Conservation (phyloP, 2,113 vertebrate genomes). For the Saguinus midas region DNA sequence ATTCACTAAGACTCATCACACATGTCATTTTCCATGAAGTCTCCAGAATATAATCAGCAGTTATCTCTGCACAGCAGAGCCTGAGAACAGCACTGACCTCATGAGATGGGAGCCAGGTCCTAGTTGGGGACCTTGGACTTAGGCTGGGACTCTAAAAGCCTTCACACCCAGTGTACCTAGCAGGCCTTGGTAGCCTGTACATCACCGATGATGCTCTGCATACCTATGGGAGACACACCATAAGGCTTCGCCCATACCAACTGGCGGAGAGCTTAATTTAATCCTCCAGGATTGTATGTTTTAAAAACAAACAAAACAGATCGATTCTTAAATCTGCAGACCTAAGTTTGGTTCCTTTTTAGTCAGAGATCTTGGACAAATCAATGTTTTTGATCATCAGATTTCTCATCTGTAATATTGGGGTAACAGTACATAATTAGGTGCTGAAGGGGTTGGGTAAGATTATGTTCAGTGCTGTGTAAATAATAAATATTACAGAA, state of each 20-base stretch:
- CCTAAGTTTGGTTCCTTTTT: neutral
- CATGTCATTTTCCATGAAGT: neutral
- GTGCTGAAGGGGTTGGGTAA: neutral
- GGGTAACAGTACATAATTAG: neutral
- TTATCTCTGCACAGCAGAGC: neutral
- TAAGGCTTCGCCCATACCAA: neutral
- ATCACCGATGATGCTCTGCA: fast-evolving
- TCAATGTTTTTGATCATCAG: neutral
- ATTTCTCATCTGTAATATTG: neutral
- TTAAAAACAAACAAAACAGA: neutral
- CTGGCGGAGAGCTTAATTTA: neutral
- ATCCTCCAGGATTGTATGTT: neutral
- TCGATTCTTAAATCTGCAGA: neutral
- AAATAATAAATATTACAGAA: conserved; percentile 35
- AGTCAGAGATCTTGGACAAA: neutral
- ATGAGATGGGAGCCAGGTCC: neutral
- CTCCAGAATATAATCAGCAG: neutral
- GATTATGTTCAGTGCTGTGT: neutral
- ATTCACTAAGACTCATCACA: neutral
- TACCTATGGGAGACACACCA: neutral
- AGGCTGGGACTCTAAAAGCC: neutral
- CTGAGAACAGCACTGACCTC: neutral
- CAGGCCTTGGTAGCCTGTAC: neutral
- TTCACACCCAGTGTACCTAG: fast-evolving
- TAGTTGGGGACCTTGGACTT: neutral